Conservation (phyloP, 1,140 invertebrate genomes). For the Apocrypta bakeri region DNA sequence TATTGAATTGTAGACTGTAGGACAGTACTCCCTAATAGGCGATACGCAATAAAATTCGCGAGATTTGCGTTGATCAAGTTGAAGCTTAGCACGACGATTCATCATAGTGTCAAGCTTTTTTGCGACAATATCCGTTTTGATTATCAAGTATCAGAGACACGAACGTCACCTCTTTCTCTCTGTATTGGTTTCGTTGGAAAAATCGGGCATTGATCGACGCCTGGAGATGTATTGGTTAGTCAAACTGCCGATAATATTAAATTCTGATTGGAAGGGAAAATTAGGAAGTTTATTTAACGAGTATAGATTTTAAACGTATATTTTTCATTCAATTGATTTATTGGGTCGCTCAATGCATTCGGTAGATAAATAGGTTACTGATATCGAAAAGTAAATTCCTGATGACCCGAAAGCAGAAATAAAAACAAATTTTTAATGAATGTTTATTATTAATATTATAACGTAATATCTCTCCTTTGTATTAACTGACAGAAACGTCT, state of each 20-base stretch:
- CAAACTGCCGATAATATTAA: background rate
- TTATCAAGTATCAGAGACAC: constrained; percentile 12
- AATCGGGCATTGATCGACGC: constrained; percentile 24
- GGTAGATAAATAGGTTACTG: too few relatives aligned
- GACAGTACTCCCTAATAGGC: too few relatives aligned
- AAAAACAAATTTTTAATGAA: too few relatives aligned
- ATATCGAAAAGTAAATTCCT: too few relatives aligned
- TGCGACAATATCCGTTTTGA: background rate
- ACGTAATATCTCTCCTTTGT: too few relatives aligned
- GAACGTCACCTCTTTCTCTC: too few relatives aligned
- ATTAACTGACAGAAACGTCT: background rate
- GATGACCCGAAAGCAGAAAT: too few relatives aligned
- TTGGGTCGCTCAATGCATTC: too few relatives aligned
- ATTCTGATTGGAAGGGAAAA: background rate
- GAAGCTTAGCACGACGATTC: constrained; percentile 9
- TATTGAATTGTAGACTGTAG: background rate
- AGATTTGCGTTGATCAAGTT: constrained; percentile 18
- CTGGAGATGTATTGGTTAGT: background rate
- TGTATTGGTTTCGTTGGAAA: background rate
- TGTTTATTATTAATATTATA: too few relatives aligned
- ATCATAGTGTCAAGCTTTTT: constrained; percentile 28
- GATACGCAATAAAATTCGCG: background rate
- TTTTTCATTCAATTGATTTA: background rate
- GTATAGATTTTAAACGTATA: background rate
- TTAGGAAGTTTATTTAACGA: background rate